These are phyloP conservation scores for Cephonodes hylas DNA, from an alignment of 2,888 invertebrate genomes.

Conservation along the genomic window DNA sequence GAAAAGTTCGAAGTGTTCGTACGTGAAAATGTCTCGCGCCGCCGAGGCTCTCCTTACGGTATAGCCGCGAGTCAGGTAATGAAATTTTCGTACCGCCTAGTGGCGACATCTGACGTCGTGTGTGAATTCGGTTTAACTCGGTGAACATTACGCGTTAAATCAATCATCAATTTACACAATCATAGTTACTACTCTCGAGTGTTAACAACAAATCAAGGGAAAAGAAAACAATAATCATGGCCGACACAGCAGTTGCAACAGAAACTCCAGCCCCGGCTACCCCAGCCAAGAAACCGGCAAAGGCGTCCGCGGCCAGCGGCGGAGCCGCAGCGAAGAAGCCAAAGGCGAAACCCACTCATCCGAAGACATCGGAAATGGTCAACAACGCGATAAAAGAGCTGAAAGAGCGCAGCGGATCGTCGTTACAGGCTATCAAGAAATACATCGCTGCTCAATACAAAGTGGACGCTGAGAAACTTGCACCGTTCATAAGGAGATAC, in stretches of 20 bases:
- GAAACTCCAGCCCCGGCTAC: conserved; percentile 45
- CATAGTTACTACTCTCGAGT: not conserved
- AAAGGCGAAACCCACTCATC: conserved; percentile 51
- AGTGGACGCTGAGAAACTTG: conserved; percentile 80
- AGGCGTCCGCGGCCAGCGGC: conserved; percentile 29
- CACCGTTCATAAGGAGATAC: conserved; percentile 82
- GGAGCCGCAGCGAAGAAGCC: conserved; percentile 39
- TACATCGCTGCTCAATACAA: conserved; percentile 82
- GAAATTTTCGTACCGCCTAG: not conserved
- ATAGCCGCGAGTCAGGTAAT: conserved; percentile 11
- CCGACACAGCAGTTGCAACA: conserved; percentile 44
- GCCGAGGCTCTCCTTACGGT: conserved; percentile 13
- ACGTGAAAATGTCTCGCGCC: conserved; percentile 2
- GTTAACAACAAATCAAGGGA: not conserved
- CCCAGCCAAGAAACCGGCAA: conserved; percentile 43
- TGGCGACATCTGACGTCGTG: conserved; percentile 7
- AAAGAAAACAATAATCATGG: no score
- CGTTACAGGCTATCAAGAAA: conserved; percentile 82
- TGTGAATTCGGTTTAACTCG: not conserved
- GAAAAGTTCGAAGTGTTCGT: conserved; percentile 1
- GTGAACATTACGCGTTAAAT: not conserved
- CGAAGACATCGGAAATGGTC: conserved; percentile 74
- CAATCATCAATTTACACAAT: not conserved
- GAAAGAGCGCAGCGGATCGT: conserved; percentile 82
- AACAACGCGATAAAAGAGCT: conserved; percentile 75